These are phyloP conservation scores for Phalloptychus januarius DNA, from an alignment of 2,797 vertebrate genomes.

Conservation along the genomic window DNA sequence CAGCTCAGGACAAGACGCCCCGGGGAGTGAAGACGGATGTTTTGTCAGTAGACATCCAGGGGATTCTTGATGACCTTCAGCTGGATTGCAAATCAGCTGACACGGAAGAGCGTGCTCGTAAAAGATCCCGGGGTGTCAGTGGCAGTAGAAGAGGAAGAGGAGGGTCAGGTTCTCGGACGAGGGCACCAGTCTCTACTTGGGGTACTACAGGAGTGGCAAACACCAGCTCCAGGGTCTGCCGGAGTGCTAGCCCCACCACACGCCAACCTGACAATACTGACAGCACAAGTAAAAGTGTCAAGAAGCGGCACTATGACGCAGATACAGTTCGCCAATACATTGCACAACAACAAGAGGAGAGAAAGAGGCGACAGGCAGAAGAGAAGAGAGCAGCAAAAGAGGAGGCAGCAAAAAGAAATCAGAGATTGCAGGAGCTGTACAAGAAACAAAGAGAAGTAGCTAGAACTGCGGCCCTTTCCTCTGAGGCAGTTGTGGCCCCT, in stretches of 20 bases:
- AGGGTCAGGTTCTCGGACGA: conserved; percentile 62
- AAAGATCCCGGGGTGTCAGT: conserved; percentile 46
- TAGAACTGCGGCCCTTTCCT: conserved; percentile 56
- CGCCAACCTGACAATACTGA: conserved; percentile 75
- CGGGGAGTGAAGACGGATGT: conserved; percentile 79
- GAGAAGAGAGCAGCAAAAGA: conserved; percentile 89
- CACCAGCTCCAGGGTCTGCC: conserved; percentile 59
- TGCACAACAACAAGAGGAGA: conserved; percentile 90
- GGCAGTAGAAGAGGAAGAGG: conserved; percentile 65
- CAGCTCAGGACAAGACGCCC: conserved; percentile 38
- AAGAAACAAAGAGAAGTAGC: conserved; percentile 86
- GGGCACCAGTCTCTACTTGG: conserved; percentile 60
- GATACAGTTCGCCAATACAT: conserved; percentile 93
- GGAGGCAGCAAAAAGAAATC: conserved; percentile 90
- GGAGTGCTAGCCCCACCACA: conserved; percentile 87
- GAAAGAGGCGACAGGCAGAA: conserved; percentile 88
- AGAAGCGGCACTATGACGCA: conserved; percentile 92
- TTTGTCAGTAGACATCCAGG: conserved; percentile 89
- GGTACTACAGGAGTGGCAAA: conserved; percentile 31
- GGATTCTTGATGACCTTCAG: conserved; percentile 93
- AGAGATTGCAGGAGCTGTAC: conserved; percentile 93
- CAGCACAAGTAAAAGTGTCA: conserved; percentile 77
- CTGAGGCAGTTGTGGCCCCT: conserved; percentile 67
- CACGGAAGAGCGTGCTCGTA: conserved; percentile 51
- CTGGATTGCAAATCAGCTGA: conserved; percentile 76